A percentile compares a stretch with the other conserved stretches of the same genome.
Evolutionary conservation across 2,113 vertebrate species (phyloP).

Genomic region (Nothocercus julius): DNA sequence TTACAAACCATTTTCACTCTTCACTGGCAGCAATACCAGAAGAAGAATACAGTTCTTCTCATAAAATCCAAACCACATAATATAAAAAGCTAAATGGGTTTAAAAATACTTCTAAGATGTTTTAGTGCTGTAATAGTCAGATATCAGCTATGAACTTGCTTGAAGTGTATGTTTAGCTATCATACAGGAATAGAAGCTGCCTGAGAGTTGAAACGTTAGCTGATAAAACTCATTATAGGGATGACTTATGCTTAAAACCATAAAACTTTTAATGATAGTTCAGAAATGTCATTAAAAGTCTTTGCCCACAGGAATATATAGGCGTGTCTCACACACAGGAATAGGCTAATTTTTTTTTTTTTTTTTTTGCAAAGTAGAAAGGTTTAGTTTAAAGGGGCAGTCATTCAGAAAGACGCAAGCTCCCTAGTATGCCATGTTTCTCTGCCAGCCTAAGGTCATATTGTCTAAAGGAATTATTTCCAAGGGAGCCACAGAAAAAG

Average conservation of each 20-base stretch:
- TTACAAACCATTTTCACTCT: neutral
- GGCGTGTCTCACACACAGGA: neutral
- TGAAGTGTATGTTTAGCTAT: neutral
- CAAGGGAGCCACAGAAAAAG: neutral
- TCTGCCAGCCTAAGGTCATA: neutral
- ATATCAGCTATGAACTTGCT: neutral
- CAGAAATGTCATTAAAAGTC: neutral
- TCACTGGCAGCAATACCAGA: neutral
- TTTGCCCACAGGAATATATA: neutral
- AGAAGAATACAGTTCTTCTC: neutral
- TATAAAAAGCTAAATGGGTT: neutral
- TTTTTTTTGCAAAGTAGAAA: neutral
- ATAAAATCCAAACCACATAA: neutral
- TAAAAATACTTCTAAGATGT: neutral
- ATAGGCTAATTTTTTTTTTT: neutral
- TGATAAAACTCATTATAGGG: neutral
- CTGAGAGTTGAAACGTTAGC: neutral
- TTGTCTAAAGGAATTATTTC: neutral
- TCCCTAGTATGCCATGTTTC: neutral
- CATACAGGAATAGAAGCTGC: neutral
- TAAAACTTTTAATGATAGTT: neutral
- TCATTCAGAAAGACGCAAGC: neutral
- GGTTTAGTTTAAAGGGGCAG: constrained; percentile 10
- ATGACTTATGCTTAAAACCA: neutral
- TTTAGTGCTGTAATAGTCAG: neutral